These are phyloP conservation scores for Andrena marginata DNA, from an alignment of 2,888 invertebrate genomes.

Conservation along the genomic window DNA sequence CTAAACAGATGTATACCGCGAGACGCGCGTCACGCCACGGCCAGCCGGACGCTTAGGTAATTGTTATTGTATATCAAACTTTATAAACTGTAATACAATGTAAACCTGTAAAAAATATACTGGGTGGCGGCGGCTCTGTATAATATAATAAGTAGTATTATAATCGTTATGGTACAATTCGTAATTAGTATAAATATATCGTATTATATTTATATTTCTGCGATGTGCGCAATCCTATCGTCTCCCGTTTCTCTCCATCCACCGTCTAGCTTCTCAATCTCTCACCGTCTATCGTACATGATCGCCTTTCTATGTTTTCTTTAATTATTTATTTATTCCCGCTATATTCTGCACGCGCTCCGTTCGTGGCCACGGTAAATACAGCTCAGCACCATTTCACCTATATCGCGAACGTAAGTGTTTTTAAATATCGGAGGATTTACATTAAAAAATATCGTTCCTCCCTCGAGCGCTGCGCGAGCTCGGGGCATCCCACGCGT, in stretches of 20 bases:
- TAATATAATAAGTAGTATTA: slow-evolving; percentile 84
- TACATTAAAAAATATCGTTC: slow-evolving; percentile 2
- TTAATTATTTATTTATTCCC: slow-evolving; percentile 36
- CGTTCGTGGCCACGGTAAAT: slow-evolving; percentile 71
- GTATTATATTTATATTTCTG: slow-evolving; percentile 81
- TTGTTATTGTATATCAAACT: slow-evolving; percentile 85
- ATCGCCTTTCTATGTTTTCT: slow-evolving; percentile 21
- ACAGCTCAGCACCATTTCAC: slow-evolving; percentile 51
- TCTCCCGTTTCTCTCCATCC: slow-evolving; percentile 24
- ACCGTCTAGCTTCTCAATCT: slow-evolving; percentile 26
- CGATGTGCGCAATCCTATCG: slow-evolving; percentile 67
- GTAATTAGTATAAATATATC: slow-evolving; percentile 84
- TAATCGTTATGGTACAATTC: slow-evolving; percentile 83
- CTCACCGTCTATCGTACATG: slow-evolving; percentile 42
- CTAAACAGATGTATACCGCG: slow-evolving; percentile 55
- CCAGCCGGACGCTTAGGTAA: slow-evolving; percentile 77
- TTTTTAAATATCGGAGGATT: background rate
- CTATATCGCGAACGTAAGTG: slow-evolving; percentile 32
- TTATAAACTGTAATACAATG: slow-evolving; percentile 85
- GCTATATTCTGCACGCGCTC: slow-evolving; percentile 38
- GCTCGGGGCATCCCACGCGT: background rate
- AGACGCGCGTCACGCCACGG: slow-evolving; percentile 60
- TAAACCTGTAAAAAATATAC: slow-evolving; percentile 86
- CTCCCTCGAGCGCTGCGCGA: slow-evolving; percentile 20
- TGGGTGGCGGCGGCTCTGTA: slow-evolving; percentile 85